Evolutionary conservation across 2,797 vertebrate genomes (phyloP).

Genomic region (Lepilemur septentrionalis): DNA sequence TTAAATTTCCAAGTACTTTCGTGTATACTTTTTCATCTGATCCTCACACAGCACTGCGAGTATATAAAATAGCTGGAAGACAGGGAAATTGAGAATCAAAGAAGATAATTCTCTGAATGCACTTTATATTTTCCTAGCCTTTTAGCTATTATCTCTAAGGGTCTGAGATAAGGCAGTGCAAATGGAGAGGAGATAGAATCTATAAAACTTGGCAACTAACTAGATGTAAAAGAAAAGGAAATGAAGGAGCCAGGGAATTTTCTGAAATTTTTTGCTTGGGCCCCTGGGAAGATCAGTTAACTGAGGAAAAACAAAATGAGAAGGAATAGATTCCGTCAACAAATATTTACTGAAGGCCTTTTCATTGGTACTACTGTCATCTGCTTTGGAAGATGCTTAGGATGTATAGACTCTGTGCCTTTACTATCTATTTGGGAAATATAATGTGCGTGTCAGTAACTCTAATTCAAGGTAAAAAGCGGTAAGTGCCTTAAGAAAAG

Average conservation of each 20-base stretch:
- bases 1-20: slow-evolving; percentile 26
- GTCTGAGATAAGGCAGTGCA: neutral
- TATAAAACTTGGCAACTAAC: slow-evolving; percentile 13
- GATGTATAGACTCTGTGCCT: neutral
- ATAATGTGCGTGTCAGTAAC: neutral
- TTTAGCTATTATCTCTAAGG: slow-evolving; percentile 6
- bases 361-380: neutral
- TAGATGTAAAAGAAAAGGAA: slow-evolving; percentile 26
- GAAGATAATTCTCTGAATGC: neutral
- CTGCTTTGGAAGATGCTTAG: neutral
- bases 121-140: slow-evolving; percentile 34
- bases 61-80: slow-evolving; percentile 34
- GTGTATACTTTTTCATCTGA: slow-evolving; percentile 11
- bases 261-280: neutral
- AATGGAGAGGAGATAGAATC: slow-evolving; percentile 28
- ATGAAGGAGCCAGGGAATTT: neutral
- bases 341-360: neutral
- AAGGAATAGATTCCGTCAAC: neutral
- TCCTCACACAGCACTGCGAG: neutral
- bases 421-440: neutral
- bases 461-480: neutral
- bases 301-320: neutral
- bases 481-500: neutral
- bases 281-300: neutral
- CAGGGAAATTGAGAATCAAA: slow-evolving; percentile 36